These are phyloP conservation scores for Diorhabda sublineata DNA, from an alignment of 1,140 invertebrate genomes.

Conservation along the genomic window DNA sequence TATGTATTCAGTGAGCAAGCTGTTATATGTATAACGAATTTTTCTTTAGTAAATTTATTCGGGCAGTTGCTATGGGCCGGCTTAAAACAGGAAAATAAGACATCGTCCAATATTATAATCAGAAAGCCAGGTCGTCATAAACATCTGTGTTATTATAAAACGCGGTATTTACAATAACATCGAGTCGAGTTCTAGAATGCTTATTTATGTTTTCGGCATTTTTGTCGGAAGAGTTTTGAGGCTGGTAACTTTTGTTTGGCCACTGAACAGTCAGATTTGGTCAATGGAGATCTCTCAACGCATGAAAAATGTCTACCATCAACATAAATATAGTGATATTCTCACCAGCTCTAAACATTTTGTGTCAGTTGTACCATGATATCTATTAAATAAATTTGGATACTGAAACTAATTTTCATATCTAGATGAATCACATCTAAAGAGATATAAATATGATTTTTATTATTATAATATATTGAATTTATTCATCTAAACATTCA, in stretches of 20 bases:
- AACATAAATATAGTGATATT: constrained; percentile 15
- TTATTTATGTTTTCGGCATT: constrained; percentile 26
- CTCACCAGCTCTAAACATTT: not conserved
- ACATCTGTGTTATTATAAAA: constrained; percentile 27
- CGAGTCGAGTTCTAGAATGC: constrained; percentile 14
- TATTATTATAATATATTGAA: no score
- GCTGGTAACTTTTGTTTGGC: constrained; percentile 21
- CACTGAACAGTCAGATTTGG: constrained; percentile 20
- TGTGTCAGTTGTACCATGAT: not conserved
- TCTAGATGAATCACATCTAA: no score
- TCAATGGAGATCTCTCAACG: constrained; percentile 19
- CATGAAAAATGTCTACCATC: constrained; percentile 15
- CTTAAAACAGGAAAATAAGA: constrained; percentile 12
- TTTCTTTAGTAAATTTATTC: constrained; percentile 15
- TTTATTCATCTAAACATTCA: no score
- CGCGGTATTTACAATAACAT: constrained; percentile 24
- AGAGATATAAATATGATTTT: no score
- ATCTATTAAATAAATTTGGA: no score
- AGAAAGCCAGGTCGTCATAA: constrained; percentile 22
- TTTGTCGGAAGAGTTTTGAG: constrained; percentile 23
- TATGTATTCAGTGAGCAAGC: not conserved
- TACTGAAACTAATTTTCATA: no score
- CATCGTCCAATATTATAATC: constrained; percentile 20
- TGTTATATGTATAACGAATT: not conserved
- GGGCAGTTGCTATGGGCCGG: constrained; percentile 6